Evolutionary conservation across 2,888 invertebrate species (phyloP), one percentile per base, ranked within the genome.

Genomic region (Blastobasis adustella): DNA sequence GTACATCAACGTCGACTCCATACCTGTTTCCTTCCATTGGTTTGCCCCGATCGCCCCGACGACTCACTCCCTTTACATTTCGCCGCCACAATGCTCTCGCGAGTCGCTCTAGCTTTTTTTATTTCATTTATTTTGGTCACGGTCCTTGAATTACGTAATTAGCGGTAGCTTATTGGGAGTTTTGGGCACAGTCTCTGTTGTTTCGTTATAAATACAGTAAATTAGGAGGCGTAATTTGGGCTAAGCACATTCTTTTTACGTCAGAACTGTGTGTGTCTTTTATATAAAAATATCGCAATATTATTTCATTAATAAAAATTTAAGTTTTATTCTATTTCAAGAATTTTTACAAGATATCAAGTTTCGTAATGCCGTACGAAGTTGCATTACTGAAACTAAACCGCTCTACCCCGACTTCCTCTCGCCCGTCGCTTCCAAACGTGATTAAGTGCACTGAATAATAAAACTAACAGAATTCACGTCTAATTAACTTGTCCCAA

Each of bases 61-160:
- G 66, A 73, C 73, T 74, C 76, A 79, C 67, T 74, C 73, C 76
- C 76, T 81, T 81, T 82, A 61, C 69, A 58, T 66, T 68, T 67
- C 65, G 71, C 79, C 75, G 76, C 76, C 75, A 77, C 78, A 77
- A 76, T 71, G 69, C 67, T 66, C 64, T 66, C 64, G 58, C 63
- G 65, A 69, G 66, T 72, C 74, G 70, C 69, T 75, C 74, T 73
- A 71, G 63, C 67, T 77, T 79, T 66, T 23, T 23, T 57, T 48
- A 68, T 78, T 81, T 78, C 23, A 23, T 79, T 82, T 78, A 81
- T 79, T 82, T 76, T 62, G 67, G 81, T 83, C 80, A 85, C 80
- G 82, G 82, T 78, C 66, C 75, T 80, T 80, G 80, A 77, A 85
- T 84, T 79, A 82, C 78, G 73, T 84, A 85, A 87, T 87, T 85